These are phyloP conservation scores for Drosophila neonasuta DNA, from an alignment of 2,888 invertebrate species.

Conservation along the genomic window DNA sequence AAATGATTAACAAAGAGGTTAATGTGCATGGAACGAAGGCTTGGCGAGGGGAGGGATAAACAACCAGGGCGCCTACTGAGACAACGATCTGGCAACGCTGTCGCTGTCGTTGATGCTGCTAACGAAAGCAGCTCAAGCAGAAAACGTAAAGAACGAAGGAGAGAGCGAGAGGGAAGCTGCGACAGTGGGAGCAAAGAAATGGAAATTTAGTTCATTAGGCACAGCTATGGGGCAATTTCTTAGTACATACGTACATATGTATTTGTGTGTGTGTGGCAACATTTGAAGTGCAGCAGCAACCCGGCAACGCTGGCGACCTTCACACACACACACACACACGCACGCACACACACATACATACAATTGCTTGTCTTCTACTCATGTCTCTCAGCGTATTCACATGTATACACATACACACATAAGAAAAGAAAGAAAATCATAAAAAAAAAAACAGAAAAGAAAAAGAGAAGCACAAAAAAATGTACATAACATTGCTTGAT, in stretches of 20 bases:
- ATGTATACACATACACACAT: conserved; percentile 1
- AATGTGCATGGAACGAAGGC: conserved; percentile 60
- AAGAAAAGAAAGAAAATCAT: conserved; percentile 11
- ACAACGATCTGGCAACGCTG: conserved; percentile 38
- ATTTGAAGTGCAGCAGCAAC: conserved; percentile 46
- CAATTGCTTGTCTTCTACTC: conserved; percentile 13
- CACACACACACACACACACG: conserved; percentile 32
- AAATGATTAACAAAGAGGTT: conserved; percentile 77
- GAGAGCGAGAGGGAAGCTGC: not conserved
- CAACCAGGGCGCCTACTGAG: conserved; percentile 45
- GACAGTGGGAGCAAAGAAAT: conserved; percentile 43
- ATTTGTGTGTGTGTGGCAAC: conserved; percentile 32
- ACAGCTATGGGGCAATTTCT: conserved; percentile 46
- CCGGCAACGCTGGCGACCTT: conserved; percentile 43
- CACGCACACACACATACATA: conserved; percentile 12
- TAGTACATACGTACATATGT: conserved; percentile 7
- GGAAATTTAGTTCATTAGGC: conserved; percentile 71
- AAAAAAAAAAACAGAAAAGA: conserved; percentile 2
- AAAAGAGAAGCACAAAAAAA: conserved; percentile 9
- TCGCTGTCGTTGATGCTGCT: conserved; percentile 22
- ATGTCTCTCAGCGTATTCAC: conserved; percentile 19
- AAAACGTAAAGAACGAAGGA: conserved; percentile 31
- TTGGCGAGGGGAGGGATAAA: conserved; percentile 38
- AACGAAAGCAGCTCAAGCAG: conserved; percentile 48
- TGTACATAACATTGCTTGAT: conserved; percentile 51